These are phyloP conservation scores for Apamea crenata DNA, from an alignment of 2,888 invertebrate species.

Conservation along the genomic window DNA sequence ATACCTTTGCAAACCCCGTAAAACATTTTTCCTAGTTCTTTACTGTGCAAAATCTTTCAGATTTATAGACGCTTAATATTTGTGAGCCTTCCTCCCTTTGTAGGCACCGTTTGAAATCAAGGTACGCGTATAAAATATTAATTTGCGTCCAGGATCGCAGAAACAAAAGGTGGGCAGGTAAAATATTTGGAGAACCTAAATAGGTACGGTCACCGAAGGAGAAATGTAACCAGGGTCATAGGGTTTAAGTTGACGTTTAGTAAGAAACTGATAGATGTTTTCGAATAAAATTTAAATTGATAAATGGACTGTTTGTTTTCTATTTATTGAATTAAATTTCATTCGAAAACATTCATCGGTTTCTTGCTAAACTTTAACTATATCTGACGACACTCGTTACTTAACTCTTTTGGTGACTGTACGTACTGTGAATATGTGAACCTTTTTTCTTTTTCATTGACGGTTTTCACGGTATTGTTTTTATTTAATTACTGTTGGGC, in stretches of 20 bases:
- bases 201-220: background rate
- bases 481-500: background rate
- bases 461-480: background rate
- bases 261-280: too few relatives aligned
- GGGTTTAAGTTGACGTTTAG: too few relatives aligned
- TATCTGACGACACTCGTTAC: too few relatives aligned
- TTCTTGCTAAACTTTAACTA: too few relatives aligned
- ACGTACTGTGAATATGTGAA: background rate
- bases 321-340: too few relatives aligned
- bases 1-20: conserved; percentile 47
- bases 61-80: conserved; percentile 65
- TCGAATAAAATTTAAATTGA: too few relatives aligned
- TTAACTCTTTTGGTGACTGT: too few relatives aligned
- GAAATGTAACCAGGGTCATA: too few relatives aligned
- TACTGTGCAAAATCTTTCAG: conserved; percentile 61
- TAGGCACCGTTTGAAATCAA: conserved; percentile 68
- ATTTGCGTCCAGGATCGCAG: conserved; percentile 64
- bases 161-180: conserved; percentile 59
- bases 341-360: too few relatives aligned
- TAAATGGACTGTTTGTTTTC: too few relatives aligned
- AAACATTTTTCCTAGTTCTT: conserved; percentile 59
- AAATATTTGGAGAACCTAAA: conserved; percentile 11
- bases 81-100: conserved; percentile 48
- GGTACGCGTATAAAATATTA: conserved; percentile 77
- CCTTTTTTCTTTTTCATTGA: conserved; percentile 2